A percentile compares a stretch with the other conserved stretches of the same genome.
These are phyloP conservation scores for Margarornis squamiger DNA, from an alignment of 2,797 vertebrate genomes.

Conservation along the genomic window DNA sequence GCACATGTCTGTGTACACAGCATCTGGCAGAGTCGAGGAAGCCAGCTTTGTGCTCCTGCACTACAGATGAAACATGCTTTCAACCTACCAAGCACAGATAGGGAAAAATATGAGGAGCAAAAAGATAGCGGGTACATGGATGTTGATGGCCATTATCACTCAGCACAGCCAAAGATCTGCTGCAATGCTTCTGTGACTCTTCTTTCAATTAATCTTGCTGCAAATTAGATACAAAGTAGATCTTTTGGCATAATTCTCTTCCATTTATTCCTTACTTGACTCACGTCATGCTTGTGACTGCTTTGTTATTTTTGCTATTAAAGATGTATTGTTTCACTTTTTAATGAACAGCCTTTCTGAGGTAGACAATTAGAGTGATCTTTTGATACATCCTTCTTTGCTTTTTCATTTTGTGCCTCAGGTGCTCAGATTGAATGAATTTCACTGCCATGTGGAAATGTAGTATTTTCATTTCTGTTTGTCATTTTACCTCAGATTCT, in stretches of 20 bases:
- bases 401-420: slow-evolving; percentile 29
- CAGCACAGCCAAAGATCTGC: background rate
- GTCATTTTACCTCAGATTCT: slow-evolving; percentile 11
- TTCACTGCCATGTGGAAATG: slow-evolving; percentile 65
- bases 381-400: background rate
- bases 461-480: slow-evolving; percentile 36
- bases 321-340: background rate
- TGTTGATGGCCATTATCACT: accelerated
- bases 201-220: background rate
- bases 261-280: background rate
- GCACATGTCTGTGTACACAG: background rate
- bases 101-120: background rate
- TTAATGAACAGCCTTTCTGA: background rate
- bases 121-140: accelerated
- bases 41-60: background rate
- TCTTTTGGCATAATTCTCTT: background rate
- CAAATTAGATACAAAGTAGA: background rate
- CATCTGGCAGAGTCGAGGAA: background rate
- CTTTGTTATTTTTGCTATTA: background rate
- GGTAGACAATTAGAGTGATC: background rate
- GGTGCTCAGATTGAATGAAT: slow-evolving; percentile 31
- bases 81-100: background rate
- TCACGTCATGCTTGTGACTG: background rate
- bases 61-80: background rate
- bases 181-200: background rate